Conservation (phyloP, 2,797 vertebrate genomes). For the Chanos chanos region DNA sequence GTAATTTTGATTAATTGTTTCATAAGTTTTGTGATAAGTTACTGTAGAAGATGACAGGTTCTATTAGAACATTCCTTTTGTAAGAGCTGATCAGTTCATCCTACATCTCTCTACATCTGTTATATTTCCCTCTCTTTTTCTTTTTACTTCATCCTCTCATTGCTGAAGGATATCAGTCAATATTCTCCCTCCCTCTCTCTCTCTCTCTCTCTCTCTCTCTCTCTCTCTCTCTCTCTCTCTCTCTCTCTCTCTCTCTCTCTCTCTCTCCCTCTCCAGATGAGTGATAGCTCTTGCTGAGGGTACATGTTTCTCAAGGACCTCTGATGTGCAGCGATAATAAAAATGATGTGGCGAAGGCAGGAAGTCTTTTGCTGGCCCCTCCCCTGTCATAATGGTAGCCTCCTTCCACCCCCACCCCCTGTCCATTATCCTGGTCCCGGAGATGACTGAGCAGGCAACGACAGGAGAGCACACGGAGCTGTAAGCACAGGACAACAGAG, state of each 20-base stretch:
- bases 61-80: no score
- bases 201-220: constrained; percentile 3
- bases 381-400: constrained; percentile 52
- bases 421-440: constrained; percentile 42
- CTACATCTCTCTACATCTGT: no score
- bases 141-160: no score
- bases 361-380: constrained; percentile 50
- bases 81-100: no score
- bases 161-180: no score
- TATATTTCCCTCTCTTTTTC: no score
- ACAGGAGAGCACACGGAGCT: constrained; percentile 17
- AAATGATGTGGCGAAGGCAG: constrained; percentile 53
- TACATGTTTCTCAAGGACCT: constrained; percentile 60
- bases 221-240: neutral
- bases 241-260: neutral
- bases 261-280: constrained; percentile 40
- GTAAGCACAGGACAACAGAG: no score
- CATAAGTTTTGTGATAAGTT: no score
- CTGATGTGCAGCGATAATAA: constrained; percentile 57
- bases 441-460: constrained; percentile 15
- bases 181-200: constrained; percentile 23
- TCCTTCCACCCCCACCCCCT: constrained; percentile 39
- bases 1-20: no score
- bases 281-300: constrained; percentile 51
- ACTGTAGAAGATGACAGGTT: no score